These are phyloP conservation scores for Toxotes chatareus DNA, from an alignment of 2,113 vertebrate species.

Conservation along the genomic window DNA sequence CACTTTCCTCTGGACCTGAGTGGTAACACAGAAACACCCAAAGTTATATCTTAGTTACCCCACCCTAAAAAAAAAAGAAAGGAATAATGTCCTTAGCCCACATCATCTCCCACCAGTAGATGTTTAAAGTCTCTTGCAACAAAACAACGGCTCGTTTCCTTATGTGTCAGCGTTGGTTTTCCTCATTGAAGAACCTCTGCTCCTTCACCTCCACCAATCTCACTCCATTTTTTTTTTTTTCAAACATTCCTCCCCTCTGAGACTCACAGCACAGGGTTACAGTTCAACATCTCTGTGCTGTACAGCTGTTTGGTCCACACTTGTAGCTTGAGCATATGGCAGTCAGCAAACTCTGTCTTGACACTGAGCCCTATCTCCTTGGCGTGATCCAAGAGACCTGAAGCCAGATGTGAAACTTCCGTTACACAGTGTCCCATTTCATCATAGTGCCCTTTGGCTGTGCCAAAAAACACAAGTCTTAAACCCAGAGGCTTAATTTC, in stretches of 20 bases:
- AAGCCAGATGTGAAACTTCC: conserved; percentile 55
- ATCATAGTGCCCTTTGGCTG: not conserved
- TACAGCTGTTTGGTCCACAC: conserved; percentile 7
- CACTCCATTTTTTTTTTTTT: conserved; percentile 7
- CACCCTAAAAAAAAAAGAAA: too few species aligned
- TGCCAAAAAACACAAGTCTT: conserved; percentile 22
- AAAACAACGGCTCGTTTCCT: too few species aligned
- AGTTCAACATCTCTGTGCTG: conserved; percentile 16
- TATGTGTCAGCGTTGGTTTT: too few species aligned
- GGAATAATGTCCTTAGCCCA: too few species aligned
- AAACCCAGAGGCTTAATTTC: not conserved
- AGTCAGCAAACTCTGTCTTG: not conserved
- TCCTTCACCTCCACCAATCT: conserved; percentile 33
- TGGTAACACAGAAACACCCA: too few species aligned
- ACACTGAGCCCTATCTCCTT: not conserved
- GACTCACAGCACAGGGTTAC: conserved; percentile 5
- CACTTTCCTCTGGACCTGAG: too few species aligned
- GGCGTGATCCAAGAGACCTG: conserved; percentile 1
- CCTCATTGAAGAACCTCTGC: not conserved
- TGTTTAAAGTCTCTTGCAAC: too few species aligned
- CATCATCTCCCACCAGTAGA: too few species aligned
- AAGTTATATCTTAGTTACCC: too few species aligned
- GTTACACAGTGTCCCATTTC: conserved; percentile 17
- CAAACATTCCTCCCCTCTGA: conserved; percentile 17
- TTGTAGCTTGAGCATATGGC: not conserved